phyloP scores from a whole-genome alignment of 2,113 vertebrate species.

The Apus apus region DNA sequence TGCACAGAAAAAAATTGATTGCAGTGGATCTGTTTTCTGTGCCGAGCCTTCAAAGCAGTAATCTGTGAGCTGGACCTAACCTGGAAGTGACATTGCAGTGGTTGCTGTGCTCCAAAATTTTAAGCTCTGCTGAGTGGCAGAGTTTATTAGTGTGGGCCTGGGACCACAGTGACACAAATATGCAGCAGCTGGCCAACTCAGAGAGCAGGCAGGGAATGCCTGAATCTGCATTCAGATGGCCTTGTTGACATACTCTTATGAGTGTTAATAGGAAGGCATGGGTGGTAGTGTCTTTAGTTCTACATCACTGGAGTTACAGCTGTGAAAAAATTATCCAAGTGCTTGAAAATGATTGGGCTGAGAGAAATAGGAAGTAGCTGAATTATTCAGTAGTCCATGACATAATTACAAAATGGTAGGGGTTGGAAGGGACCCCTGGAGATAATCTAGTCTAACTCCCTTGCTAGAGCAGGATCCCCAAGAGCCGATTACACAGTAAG shows the following conservation, averaged over 20 bases:
- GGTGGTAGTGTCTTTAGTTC: not conserved
- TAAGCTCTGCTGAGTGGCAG: not conserved
- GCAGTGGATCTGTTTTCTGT: not conserved
- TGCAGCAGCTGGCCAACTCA: not conserved
- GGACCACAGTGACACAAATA: not conserved
- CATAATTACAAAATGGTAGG: not conserved
- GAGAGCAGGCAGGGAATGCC: not conserved
- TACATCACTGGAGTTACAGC: not conserved
- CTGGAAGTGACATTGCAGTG: not conserved
- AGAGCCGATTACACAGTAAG: too few relatives aligned
- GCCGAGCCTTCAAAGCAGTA: not conserved
- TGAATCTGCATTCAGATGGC: not conserved
- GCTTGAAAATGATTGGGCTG: not conserved
- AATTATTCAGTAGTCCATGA: not conserved
- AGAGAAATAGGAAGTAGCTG: not conserved
- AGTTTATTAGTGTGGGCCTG: not conserved
- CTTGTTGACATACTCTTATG: not conserved
- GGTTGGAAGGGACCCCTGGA: too few relatives aligned
- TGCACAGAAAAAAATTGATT: not conserved
- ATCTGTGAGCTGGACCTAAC: not conserved
- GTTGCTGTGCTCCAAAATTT: not conserved
- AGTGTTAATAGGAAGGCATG: not conserved
- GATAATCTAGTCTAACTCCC: too few relatives aligned
- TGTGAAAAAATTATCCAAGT: not conserved
- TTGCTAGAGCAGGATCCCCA: too few relatives aligned